Evolutionary conservation across 2,888 invertebrate species (phyloP), one percentile per base, ranked within the genome.

Genomic region (Callyntrura sp.): DNA sequence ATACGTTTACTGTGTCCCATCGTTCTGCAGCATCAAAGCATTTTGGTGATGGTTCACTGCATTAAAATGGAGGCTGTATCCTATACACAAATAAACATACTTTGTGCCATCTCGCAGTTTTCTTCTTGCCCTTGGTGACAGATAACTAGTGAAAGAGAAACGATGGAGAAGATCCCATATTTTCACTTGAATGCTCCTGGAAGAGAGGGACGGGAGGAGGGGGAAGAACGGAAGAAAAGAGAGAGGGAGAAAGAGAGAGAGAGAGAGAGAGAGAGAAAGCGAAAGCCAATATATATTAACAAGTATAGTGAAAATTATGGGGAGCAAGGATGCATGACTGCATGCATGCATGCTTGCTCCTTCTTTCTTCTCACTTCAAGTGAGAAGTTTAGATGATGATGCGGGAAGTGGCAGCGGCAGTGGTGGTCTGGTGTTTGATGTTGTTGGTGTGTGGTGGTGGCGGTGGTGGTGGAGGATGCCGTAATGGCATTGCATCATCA

Each of bases 301-400:
- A 88, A 83, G 76, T 73, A 43, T 76, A 65, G 79, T 76, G 84
- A 90, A 84, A 90, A 90, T 85, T 90, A 90, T 85, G 85, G 85
- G 35, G 81, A 55, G 89, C 89, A 85, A 90, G 81, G 89, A 89
- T 89, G 88, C 88, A 89, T 89, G 88, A 78, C 88, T 89, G 85
- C 57, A 85, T 85, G 85, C 89, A 85, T 85, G 89, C 85, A 76
- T 85, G 89, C 81, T 28, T 81, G 70, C 84, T 25, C 60, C 35
- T 45, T 78, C 76, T 82, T 45, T 82, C 51, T 25, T 70, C 28
- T 70, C 81, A 88, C 70, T 83, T 62, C 35, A 73, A 78, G 45
- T 43, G 73, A 81, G 35, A 86, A 86, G 51, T 81, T 70, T 81
- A 48, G 48, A 25, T 73, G 73, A 73, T 73, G 73, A 70, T 55